Conservation (phyloP, 2,113 vertebrate species). For the Cairina moschata region DNA sequence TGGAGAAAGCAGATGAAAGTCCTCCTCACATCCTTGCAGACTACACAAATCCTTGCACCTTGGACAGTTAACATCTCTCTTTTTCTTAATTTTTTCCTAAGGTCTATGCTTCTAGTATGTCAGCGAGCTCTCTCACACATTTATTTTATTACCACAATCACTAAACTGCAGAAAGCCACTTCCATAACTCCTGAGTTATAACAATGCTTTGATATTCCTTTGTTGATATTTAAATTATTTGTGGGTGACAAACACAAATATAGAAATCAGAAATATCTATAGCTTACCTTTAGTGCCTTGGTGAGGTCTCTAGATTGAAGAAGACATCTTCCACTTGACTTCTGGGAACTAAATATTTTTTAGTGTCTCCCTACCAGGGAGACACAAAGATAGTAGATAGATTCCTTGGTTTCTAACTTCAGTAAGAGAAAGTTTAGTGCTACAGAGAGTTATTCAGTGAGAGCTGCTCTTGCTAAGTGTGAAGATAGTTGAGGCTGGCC, state of each 20-base stretch:
- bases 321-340: not conserved
- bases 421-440: not conserved
- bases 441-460: not conserved
- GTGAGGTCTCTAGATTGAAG: not conserved
- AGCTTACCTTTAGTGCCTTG: not conserved
- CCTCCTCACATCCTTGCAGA: not conserved
- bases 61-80: not conserved
- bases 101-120: not conserved
- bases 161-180: not conserved
- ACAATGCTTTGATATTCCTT: not conserved
- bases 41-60: not conserved
- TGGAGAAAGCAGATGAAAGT: rapidly evolving
- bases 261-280: not conserved
- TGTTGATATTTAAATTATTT: not conserved
- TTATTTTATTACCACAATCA: not conserved
- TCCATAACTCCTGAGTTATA: not conserved
- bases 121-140: not conserved
- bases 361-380: not conserved
- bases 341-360: not conserved
- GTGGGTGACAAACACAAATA: not conserved
- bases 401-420: not conserved
- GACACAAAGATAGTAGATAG: not conserved
- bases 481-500: not conserved
- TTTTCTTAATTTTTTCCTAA: not conserved
- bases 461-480: not conserved